Evolutionary conservation across 2,113 vertebrate genomes (phyloP).

Genomic region (Xenopus borealis): DNA sequence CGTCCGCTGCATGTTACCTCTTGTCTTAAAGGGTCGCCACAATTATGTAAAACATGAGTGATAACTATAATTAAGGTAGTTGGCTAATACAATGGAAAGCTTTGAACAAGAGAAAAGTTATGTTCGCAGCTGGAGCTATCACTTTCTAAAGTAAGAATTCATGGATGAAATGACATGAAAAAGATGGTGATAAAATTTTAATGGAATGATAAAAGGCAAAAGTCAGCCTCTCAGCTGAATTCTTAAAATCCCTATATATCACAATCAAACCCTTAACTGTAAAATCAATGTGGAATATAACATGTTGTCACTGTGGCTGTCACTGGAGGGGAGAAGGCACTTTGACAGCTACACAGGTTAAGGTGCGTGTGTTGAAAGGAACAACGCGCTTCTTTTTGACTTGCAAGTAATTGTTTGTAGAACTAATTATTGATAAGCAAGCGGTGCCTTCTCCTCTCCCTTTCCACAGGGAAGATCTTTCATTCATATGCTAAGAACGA

Average conservation of each 20-base stretch:
- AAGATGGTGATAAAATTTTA: conserved; percentile 99
- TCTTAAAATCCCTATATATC: conserved; percentile 88
- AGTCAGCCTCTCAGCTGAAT: conserved; percentile 85
- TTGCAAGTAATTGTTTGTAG: conserved; percentile 57
- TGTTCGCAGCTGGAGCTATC: conserved; percentile 89
- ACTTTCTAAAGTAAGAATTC: conserved; percentile 94
- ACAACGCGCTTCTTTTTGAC: conserved; percentile 54
- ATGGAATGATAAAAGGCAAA: conserved; percentile 99
- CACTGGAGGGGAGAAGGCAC: conserved; percentile 63
- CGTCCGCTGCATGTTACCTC: conserved; percentile 54
- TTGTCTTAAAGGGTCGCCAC: conserved; percentile 69
- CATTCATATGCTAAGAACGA: conserved; percentile 58
- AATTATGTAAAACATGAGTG: conserved; percentile 86
- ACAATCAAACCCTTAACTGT: conserved; percentile 80
- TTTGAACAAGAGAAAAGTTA: conserved; percentile 89
- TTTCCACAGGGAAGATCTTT: conserved; percentile 47
- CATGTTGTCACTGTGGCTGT: conserved; percentile 74
- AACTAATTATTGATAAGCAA: conserved; percentile 50
- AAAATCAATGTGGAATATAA: conserved; percentile 83
- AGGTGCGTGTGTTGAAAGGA: conserved; percentile 58
- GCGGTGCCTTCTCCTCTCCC: conserved; percentile 1
- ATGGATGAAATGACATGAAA: conserved; percentile 98
- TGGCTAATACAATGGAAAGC: conserved; percentile 84
- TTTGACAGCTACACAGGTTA: conserved; percentile 65
- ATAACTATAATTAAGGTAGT: conserved; percentile 82